A percentile compares a stretch with the other conserved stretches of the same genome.
These are phyloP conservation scores for Dicranocentrus wangi DNA, from an alignment of 2,888 invertebrate species.

Conservation along the genomic window DNA sequence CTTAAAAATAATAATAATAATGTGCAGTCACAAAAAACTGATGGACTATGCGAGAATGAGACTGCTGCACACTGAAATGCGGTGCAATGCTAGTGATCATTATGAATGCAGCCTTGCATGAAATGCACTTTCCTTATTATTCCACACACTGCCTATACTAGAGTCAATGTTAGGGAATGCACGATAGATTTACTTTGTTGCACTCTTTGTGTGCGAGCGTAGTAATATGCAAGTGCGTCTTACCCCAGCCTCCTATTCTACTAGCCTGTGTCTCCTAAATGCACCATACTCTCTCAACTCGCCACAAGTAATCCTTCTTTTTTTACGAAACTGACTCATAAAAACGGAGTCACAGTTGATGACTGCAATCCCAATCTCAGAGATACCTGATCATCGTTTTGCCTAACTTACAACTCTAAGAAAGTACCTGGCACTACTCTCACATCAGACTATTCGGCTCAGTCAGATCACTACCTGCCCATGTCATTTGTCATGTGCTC, in stretches of 20 bases:
- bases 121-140: slow-evolving; percentile 53
- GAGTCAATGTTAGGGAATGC: neutral
- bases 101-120: slow-evolving; percentile 57
- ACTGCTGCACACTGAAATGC: neutral
- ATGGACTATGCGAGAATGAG: neutral
- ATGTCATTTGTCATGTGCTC: too few species aligned
- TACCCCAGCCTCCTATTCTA: neutral
- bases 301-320: too few species aligned
- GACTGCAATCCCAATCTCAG: neutral
- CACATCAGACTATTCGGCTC: too few species aligned
- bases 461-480: too few species aligned
- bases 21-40: neutral
- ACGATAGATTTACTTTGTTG: neutral
- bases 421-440: too few species aligned
- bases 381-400: neutral
- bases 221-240: neutral
- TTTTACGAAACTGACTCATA: too few species aligned
- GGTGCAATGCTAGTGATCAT: slow-evolving; percentile 8
- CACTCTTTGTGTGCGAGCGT: neutral
- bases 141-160: neutral
- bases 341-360: too few species aligned
- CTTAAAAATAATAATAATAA: too few species aligned
- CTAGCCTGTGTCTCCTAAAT: neutral
- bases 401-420: neutral
- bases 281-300: too few species aligned